Conservation (phyloP, 1,140 invertebrate species). For the Solen grandis region DNA sequence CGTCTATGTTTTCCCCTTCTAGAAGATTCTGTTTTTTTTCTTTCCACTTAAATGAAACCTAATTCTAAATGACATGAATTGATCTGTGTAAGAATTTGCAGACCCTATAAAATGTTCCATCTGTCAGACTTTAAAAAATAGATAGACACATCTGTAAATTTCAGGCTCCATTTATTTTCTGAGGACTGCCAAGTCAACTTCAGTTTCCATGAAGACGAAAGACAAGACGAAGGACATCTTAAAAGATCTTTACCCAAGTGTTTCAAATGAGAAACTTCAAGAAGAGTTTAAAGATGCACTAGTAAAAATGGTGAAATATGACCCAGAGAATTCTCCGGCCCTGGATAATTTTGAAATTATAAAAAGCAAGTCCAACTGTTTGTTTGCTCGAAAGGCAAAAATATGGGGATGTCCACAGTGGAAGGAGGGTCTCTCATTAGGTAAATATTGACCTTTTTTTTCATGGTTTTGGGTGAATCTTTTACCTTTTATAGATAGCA, state of each 20-base stretch:
- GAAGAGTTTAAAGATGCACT: conserved; percentile 51
- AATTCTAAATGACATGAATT: too few relatives aligned
- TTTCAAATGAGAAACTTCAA: conserved; percentile 49
- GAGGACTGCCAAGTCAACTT: conserved; percentile 31
- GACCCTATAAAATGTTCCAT: too few relatives aligned
- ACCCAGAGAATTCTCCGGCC: conserved; percentile 53
- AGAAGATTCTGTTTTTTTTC: too few relatives aligned
- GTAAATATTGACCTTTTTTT: conserved; percentile 50
- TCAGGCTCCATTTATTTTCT: conserved; percentile 14
- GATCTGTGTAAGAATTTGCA: too few relatives aligned
- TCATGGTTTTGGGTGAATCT: background rate
- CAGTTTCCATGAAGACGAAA: conserved; percentile 23
- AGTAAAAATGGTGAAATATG: conserved; percentile 65
- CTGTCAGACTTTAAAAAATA: too few relatives aligned
- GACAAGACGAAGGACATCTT: conserved; percentile 56
- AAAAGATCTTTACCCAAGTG: conserved; percentile 54
- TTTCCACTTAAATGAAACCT: too few relatives aligned
- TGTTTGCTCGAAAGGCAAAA: conserved; percentile 75
- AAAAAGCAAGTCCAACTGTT: conserved; percentile 72
- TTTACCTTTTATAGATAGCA: conserved; percentile 34
- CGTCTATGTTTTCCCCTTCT: too few relatives aligned
- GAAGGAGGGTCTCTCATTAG: conserved; percentile 62
- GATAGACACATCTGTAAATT: conserved; percentile 11
- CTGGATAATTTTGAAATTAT: conserved; percentile 67
- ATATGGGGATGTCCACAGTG: conserved; percentile 72